Conservation (phyloP, 1,140 invertebrate species). For the Planococcus citri region DNA sequence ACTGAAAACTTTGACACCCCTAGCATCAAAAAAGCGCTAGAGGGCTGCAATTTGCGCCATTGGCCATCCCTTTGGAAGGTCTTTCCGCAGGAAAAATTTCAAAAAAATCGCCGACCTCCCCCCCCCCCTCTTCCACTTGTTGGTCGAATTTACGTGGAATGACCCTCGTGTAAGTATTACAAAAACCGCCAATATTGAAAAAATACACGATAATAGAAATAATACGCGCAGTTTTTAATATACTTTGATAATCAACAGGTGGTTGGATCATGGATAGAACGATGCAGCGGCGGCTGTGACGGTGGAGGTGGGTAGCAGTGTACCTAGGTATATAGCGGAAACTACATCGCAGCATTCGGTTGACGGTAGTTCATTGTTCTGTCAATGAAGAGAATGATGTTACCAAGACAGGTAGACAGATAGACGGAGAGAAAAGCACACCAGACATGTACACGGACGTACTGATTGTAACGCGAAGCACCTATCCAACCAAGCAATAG, state of each 20-base stretch:
- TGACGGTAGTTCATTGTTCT: constrained; percentile 19
- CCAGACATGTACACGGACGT: constrained; percentile 22
- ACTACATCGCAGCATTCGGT: constrained; percentile 17
- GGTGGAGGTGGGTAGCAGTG: neutral
- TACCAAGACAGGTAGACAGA: constrained; percentile 22
- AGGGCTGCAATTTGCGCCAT: no score
- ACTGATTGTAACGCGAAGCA: constrained; percentile 11
- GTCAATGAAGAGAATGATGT: constrained; percentile 23
- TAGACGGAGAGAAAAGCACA: constrained; percentile 22
- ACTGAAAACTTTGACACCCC: no score
- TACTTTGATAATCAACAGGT: constrained; percentile 3
- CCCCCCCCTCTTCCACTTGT: no score
- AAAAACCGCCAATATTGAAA: neutral
- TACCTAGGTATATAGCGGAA: no score
- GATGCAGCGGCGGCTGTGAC: neutral
- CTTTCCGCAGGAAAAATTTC: no score
- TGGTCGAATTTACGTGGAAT: no score
- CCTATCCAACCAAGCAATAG: neutral
- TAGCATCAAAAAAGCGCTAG: no score
- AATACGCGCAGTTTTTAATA: neutral
- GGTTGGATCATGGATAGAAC: neutral
- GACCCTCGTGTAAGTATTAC: neutral
- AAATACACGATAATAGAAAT: neutral
- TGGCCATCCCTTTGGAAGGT: no score
- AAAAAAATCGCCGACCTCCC: no score